phyloP scores from a whole-genome alignment of 2,113 vertebrate genomes.

The Lepisosteus oculatus region DNA sequence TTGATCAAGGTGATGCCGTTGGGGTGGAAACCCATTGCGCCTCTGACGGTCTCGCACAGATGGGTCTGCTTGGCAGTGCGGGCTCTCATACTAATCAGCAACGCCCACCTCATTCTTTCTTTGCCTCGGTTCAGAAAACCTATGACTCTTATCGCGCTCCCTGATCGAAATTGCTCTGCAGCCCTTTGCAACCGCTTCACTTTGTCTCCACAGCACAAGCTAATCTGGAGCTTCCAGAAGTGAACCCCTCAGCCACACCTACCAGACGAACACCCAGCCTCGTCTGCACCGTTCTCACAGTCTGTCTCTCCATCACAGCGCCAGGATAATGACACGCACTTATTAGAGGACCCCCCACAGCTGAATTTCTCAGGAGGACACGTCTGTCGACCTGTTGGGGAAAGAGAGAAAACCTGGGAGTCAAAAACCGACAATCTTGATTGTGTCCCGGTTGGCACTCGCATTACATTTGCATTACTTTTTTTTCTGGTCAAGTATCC shows the following conservation, averaged over 20 bases:
- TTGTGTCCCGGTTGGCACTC: too few relatives aligned
- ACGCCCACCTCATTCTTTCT: neutral
- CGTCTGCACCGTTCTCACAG: constrained; percentile 87
- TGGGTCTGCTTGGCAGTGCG: too few relatives aligned
- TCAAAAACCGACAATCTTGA: too few relatives aligned
- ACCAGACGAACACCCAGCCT: constrained; percentile 87
- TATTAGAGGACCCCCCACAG: constrained; percentile 82
- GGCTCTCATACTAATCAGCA: too few relatives aligned
- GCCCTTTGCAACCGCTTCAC: neutral
- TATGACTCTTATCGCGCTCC: neutral
- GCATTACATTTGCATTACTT: too few relatives aligned
- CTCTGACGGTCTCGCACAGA: constrained; percentile 7
- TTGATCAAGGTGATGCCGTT: constrained; percentile 13
- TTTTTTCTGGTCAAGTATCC: too few relatives aligned
- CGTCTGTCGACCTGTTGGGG: constrained; percentile 76
- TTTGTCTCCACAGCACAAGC: neutral
- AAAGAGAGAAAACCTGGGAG: constrained; percentile 21
- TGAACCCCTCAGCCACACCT: constrained; percentile 33
- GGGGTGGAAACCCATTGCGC: neutral
- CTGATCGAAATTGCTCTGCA: neutral
- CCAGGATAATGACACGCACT: constrained; percentile 90
- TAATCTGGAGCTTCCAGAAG: neutral
- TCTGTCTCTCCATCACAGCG: constrained; percentile 91
- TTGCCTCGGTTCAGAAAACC: neutral
- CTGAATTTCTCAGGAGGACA: constrained; percentile 91